phyloP scores from a whole-genome alignment of 2,888 invertebrate species.

The Eilema griseolum region DNA sequence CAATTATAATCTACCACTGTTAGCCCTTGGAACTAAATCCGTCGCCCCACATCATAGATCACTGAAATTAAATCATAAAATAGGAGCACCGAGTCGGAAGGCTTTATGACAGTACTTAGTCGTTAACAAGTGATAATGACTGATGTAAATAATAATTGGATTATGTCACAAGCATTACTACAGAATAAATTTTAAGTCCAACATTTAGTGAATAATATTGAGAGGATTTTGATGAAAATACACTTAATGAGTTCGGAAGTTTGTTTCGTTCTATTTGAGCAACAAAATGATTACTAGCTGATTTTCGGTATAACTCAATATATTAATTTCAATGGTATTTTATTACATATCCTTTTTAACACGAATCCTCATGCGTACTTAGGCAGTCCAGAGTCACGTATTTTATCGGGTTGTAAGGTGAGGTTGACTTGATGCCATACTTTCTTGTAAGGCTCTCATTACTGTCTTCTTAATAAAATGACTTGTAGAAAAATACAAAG shows the following conservation, averaged over 20 bases:
- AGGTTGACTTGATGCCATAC: too few species aligned
- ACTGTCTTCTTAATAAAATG: background rate
- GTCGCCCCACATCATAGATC: background rate
- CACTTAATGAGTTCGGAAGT: background rate
- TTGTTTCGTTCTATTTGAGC: background rate
- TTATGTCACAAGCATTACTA: conserved; percentile 39
- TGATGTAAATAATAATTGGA: conserved; percentile 43
- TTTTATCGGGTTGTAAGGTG: too few species aligned
- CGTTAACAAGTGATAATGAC: conserved; percentile 39
- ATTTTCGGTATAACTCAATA: background rate
- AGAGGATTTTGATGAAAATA: background rate
- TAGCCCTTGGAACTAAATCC: conserved; percentile 1
- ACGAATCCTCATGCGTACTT: too few species aligned
- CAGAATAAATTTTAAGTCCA: conserved; percentile 38
- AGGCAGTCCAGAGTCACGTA: too few species aligned
- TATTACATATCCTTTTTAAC: too few species aligned
- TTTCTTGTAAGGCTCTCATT: too few species aligned
- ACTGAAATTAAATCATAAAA: conserved; percentile 13
- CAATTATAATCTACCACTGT: background rate
- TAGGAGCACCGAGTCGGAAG: background rate
- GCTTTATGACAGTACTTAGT: background rate
- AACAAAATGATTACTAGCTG: background rate
- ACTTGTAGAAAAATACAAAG: background rate
- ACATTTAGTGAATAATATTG: background rate
- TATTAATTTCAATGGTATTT: too few species aligned